phyloP scores from a whole-genome alignment of 30 jellyfish, hydroid and myxozoan species.

The Nemopilema nomurai region DNA sequence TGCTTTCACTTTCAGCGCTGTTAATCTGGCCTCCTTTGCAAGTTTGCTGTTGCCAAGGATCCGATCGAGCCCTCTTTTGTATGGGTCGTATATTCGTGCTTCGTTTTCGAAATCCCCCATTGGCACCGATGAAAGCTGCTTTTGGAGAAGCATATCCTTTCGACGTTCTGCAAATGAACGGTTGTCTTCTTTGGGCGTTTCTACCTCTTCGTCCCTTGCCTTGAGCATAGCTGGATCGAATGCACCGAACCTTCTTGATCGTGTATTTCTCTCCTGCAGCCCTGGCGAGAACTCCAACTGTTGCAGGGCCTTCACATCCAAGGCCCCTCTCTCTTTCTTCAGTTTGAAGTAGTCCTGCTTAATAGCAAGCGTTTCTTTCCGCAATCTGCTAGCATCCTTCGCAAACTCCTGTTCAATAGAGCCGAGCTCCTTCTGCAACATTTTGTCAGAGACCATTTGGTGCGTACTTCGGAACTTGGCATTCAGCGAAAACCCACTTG shows the following conservation, averaged over 20 bases:
- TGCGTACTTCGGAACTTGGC: constrained; percentile 49
- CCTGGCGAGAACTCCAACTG: constrained; percentile 62
- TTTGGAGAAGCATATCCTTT: constrained; percentile 29
- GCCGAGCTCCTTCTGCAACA: constrained; percentile 49
- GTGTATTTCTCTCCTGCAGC: constrained; percentile 59
- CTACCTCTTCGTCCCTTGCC: constrained; percentile 59
- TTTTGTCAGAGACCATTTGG: constrained; percentile 59
- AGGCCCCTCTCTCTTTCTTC: constrained; percentile 50
- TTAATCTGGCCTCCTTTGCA: constrained; percentile 58
- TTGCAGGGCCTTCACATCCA: constrained; percentile 44
- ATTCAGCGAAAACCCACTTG: constrained; percentile 41
- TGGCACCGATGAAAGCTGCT: constrained; percentile 57
- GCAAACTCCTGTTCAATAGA: constrained; percentile 52
- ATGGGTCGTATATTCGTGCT: constrained; percentile 40
- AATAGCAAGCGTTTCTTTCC: constrained; percentile 59
- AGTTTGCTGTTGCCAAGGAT: constrained; percentile 66
- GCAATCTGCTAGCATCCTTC: constrained; percentile 28
- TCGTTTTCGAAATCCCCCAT: constrained; percentile 25
- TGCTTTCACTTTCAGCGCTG: constrained; percentile 72
- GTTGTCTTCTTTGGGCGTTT: constrained; percentile 35
- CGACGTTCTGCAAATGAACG: constrained; percentile 62
- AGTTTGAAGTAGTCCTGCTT: constrained; percentile 58
- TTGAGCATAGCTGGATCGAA: constrained; percentile 68
- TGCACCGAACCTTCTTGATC: constrained; percentile 54
- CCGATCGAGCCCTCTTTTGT: constrained; percentile 53